A percentile compares a stretch with the other conserved stretches of the same genome.
Conservation (phyloP, 2,888 invertebrate genomes). For the Digitonthophagus gazella region DNA sequence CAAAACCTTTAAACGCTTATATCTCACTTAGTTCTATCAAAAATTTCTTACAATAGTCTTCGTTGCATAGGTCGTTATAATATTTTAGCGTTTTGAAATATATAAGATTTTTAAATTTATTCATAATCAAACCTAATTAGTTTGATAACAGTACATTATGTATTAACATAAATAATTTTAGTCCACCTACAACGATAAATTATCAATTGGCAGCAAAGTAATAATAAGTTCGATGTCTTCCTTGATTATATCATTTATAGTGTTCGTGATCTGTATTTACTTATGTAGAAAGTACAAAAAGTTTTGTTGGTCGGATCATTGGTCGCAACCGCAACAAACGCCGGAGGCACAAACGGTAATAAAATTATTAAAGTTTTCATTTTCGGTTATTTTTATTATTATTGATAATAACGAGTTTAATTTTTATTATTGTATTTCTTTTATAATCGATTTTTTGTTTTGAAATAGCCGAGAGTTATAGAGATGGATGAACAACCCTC, state of each 20-base stretch:
- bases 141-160: no score
- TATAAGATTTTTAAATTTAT: no score
- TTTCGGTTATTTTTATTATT: no score
- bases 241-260: conserved; percentile 50
- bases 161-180: no score
- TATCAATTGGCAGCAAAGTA: conserved; percentile 45
- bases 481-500: conserved; percentile 39
- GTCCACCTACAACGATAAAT: not conserved
- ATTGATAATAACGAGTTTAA: no score
- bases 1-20: no score
- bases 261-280: conserved; percentile 54
- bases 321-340: conserved; percentile 43
- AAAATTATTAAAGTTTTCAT: no score
- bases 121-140: no score
- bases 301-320: conserved; percentile 54
- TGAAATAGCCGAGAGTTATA: conserved; percentile 37
- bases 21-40: no score
- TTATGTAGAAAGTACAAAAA: conserved; percentile 52
- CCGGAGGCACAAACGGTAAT: conserved; percentile 27
- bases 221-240: conserved; percentile 54
- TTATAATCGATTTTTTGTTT: conserved; percentile 1
- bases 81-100: no score
- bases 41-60: no score
- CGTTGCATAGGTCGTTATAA: no score
- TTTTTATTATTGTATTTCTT: not conserved